These are phyloP conservation scores for Clamator glandarius DNA, from an alignment of 2,797 vertebrate genomes.

Conservation along the genomic window DNA sequence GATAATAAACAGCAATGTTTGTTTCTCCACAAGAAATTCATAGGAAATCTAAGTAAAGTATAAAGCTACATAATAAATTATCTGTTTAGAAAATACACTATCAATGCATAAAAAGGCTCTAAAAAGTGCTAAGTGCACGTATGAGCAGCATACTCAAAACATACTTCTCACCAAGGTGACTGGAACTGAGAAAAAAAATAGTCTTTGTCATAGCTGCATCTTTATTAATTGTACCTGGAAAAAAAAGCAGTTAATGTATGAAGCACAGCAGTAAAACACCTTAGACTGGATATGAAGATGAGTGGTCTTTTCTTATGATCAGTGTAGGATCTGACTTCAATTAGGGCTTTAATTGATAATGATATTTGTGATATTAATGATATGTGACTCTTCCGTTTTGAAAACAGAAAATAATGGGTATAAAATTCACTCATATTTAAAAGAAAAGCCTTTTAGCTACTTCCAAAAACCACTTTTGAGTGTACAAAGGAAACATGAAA, in stretches of 20 bases:
- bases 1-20: not conserved
- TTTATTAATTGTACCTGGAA: not conserved
- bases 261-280: not conserved
- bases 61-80: not conserved
- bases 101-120: not conserved
- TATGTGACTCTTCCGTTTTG: not conserved
- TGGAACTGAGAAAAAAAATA: not conserved
- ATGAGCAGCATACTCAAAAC: not conserved
- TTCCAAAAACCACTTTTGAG: constrained; percentile 13
- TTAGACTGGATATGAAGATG: not conserved
- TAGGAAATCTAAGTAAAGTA: not conserved
- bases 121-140: not conserved
- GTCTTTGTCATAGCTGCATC: not conserved
- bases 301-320: not conserved
- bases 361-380: not conserved
- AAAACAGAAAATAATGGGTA: not conserved
- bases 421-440: not conserved
- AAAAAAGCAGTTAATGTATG: not conserved
- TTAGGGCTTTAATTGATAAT: not conserved
- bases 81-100: not conserved
- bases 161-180: not conserved
- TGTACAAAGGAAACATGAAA: constrained; percentile 9
- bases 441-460: not conserved
- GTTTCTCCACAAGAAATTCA: not conserved
- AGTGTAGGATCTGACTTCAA: not conserved